A percentile compares a stretch with the other conserved stretches of the same genome.
phyloP scores from a whole-genome alignment of 2,888 invertebrate species.

The Junonia oenone region DNA sequence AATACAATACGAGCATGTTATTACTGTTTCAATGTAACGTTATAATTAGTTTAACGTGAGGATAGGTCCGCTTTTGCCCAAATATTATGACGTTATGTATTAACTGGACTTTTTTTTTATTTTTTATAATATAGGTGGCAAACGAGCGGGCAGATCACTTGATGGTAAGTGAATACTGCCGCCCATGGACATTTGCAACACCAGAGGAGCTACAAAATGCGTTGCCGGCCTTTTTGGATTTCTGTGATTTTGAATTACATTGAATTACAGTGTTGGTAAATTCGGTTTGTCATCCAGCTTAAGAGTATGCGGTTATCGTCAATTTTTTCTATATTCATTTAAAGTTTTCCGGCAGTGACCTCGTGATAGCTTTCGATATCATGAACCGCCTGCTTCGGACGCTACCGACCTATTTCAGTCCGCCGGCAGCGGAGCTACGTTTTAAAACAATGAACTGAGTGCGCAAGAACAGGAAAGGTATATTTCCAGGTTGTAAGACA shows the following conservation, averaged over 20 bases:
- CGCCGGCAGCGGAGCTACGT: constrained; percentile 62
- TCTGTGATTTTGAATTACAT: neutral
- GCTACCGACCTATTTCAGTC: constrained; percentile 77
- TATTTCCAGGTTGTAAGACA: constrained; percentile 50
- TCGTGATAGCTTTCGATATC: constrained; percentile 70
- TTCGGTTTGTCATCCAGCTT: neutral
- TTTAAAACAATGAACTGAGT: constrained; percentile 74
- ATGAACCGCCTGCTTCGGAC: constrained; percentile 70
- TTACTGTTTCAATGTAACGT: constrained; percentile 45
- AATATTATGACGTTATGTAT: neutral
- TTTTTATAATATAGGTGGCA: too few relatives aligned
- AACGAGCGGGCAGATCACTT: too few relatives aligned
- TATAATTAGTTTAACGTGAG: constrained; percentile 42
- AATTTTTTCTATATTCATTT: constrained; percentile 37
- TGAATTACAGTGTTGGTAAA: neutral
- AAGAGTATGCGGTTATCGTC: neutral
- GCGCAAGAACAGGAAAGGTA: constrained; percentile 63
- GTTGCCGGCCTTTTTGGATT: too few relatives aligned
- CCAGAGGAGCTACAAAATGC: too few relatives aligned
- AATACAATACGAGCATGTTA: constrained; percentile 43
- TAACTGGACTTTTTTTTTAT: neutral
- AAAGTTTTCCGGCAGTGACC: constrained; percentile 69
- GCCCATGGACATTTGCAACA: too few relatives aligned
- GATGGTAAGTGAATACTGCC: too few relatives aligned
- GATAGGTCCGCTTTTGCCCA: neutral